A percentile compares a stretch with the other conserved stretches of the same genome.
Conservation (phyloP, 2,888 invertebrate genomes). For the Microctonus aethiopoides region DNA sequence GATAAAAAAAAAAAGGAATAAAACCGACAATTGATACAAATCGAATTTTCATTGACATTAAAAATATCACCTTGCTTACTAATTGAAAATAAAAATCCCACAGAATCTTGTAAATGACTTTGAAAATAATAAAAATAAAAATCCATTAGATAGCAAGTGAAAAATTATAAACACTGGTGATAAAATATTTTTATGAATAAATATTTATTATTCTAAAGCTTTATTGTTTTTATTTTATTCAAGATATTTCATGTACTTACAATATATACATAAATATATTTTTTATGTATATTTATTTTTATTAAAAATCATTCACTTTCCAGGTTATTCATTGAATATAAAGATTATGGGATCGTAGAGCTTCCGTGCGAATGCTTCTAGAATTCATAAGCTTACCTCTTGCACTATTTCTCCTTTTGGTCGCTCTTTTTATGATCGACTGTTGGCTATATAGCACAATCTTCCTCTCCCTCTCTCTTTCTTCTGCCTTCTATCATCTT, state of each 20-base stretch:
- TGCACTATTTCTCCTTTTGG: background rate
- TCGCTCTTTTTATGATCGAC: slow-evolving; percentile 1
- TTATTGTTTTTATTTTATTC: background rate
- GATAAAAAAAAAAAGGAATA: too few species aligned
- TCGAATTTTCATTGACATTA: too few species aligned
- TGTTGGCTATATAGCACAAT: background rate
- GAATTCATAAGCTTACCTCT: slow-evolving; percentile 29
- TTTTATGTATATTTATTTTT: slow-evolving; percentile 6
- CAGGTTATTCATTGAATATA: slow-evolving; percentile 29
- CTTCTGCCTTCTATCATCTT: too few species aligned
- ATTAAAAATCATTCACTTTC: slow-evolving; percentile 29
- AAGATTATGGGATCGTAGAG: slow-evolving; percentile 28
- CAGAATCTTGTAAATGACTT: background rate
- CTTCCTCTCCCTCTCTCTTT: background rate
- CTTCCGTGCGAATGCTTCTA: slow-evolving; percentile 15
- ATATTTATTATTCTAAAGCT: too few species aligned
- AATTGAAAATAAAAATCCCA: too few species aligned
- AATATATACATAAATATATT: background rate
- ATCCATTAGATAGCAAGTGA: too few species aligned
- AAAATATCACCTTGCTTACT: too few species aligned
- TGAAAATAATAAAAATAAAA: too few species aligned
- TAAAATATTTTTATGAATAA: too few species aligned
- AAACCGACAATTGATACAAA: too few species aligned
- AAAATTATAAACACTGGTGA: too few species aligned
- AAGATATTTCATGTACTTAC: too few species aligned